A percentile compares a stretch with the other conserved stretches of the same genome.
phyloP scores from a whole-genome alignment of 1,140 invertebrate species.

The Paralvinella palmiformis region DNA sequence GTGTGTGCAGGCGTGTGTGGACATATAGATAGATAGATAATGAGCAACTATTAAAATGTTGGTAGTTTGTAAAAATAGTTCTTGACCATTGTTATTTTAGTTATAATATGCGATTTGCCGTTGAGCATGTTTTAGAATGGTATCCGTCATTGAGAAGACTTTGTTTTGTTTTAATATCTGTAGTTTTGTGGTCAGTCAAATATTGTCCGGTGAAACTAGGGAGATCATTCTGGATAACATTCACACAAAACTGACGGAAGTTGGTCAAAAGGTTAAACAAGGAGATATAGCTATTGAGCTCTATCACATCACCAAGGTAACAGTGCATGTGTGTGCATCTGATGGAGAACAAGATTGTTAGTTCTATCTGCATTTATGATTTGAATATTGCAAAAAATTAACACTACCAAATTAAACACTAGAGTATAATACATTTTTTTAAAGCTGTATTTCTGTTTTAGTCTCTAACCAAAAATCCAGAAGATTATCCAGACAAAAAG shows the following conservation, averaged over 20 bases:
- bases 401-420: no score
- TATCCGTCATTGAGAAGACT: no score
- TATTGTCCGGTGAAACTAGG: constrained; percentile 68
- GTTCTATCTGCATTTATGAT: no score
- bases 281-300: constrained; percentile 67
- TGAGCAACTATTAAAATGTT: no score
- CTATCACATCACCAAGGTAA: constrained; percentile 79
- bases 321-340: neutral
- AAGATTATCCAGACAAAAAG: constrained; percentile 83
- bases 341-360: neutral
- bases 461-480: constrained; percentile 90
- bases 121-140: no score
- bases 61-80: no score
- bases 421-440: neutral
- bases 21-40: no score
- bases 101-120: no score
- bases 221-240: constrained; percentile 84
- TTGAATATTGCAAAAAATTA: no score
- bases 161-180: constrained; percentile 19
- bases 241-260: constrained; percentile 59
- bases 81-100: no score
- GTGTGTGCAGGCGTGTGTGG: no score
- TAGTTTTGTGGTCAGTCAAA: constrained; percentile 70
- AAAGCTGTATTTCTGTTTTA: constrained; percentile 28
- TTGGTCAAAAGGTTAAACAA: constrained; percentile 63